Percentiles rank a stretch among this genome's conserved stretches.
These are phyloP conservation scores for Zelleria hepariella DNA, from an alignment of 2,888 invertebrate genomes.

Conservation along the genomic window DNA sequence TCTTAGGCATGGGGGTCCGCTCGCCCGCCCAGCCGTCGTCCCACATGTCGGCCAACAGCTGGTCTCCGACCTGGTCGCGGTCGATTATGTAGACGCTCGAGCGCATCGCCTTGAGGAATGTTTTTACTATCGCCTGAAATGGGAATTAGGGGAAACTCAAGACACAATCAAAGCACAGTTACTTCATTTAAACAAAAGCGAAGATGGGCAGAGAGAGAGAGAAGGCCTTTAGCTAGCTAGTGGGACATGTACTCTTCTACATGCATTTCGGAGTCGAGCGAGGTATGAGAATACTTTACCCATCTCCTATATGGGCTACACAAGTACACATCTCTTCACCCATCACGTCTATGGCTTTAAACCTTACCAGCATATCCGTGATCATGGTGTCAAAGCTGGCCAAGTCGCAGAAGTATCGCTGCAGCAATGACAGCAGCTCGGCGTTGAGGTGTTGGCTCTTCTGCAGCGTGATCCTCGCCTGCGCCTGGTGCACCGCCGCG, in stretches of 20 bases:
- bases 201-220: too few relatives aligned
- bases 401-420: conserved; percentile 69
- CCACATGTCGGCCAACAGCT: conserved; percentile 69
- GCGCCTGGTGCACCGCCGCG: conserved; percentile 63
- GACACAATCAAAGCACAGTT: too few relatives aligned
- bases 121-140: conserved; percentile 69
- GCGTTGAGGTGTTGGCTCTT: conserved; percentile 53
- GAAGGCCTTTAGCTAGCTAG: too few relatives aligned
- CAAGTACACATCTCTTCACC: too few relatives aligned
- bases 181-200: too few relatives aligned
- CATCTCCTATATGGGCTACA: too few relatives aligned
- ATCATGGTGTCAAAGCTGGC: conserved; percentile 72
- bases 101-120: conserved; percentile 69
- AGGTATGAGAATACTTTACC: too few relatives aligned
- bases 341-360: too few relatives aligned
- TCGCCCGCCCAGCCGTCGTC: conserved; percentile 68
- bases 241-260: too few relatives aligned
- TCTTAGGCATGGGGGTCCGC: conserved; percentile 54
- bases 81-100: conserved; percentile 72
- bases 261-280: too few relatives aligned
- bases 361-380: conserved; percentile 71
- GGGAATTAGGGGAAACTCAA: too few relatives aligned
- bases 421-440: conserved; percentile 49
- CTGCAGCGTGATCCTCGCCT: conserved; percentile 50
- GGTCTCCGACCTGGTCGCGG: conserved; percentile 42